Percentiles rank a stretch among this genome's conserved stretches.
Evolutionary conservation across 2,888 invertebrate species (phyloP).

Genomic region (Habrosyne pyritoides): DNA sequence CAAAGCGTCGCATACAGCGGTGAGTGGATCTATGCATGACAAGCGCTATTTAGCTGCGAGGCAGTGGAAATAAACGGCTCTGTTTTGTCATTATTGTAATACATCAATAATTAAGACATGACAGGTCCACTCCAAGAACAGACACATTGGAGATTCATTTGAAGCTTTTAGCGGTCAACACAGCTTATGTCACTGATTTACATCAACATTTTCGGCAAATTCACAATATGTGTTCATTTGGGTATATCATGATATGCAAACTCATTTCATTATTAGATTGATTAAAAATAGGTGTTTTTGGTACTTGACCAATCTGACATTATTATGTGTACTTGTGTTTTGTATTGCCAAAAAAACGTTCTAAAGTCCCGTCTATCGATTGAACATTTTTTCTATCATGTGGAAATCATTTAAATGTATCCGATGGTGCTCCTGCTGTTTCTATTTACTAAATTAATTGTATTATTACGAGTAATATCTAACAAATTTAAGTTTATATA

Average conservation of each 20-base stretch:
- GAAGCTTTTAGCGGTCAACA: conserved; percentile 53
- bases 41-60: conserved; percentile 50
- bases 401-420: not conserved
- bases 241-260: conserved; percentile 5
- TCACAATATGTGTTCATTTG: conserved; percentile 26
- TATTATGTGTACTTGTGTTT: no score
- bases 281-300: no score
- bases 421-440: not conserved
- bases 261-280: not conserved
- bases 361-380: not conserved
- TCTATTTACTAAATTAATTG: no score
- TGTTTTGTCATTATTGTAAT: conserved; percentile 4
- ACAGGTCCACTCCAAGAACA: conserved; percentile 60
- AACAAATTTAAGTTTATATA: not conserved
- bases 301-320: no score
- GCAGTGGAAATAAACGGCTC: not conserved
- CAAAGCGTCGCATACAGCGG: conserved; percentile 98
- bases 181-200: conserved; percentile 51
- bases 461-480: no score
- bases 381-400: not conserved
- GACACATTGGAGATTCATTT: conserved; percentile 61
- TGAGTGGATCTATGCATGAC: conserved; percentile 88
- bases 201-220: conserved; percentile 28
- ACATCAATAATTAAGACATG: conserved; percentile 26
- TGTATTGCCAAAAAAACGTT: no score